phyloP scores from a whole-genome alignment of 2,888 invertebrate species.

The Cosmorhoe ocellata region DNA sequence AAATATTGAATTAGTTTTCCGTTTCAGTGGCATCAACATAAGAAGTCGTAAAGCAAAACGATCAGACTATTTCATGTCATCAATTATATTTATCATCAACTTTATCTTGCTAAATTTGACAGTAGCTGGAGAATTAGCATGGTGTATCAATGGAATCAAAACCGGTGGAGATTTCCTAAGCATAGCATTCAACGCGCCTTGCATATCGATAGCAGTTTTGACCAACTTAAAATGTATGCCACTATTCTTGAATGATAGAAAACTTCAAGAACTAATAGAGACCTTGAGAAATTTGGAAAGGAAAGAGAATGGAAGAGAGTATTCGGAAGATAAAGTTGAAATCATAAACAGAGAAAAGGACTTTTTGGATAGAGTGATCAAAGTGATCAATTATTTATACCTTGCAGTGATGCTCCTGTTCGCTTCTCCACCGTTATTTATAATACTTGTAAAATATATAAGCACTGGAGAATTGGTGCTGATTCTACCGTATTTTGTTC shows the following conservation, averaged over 20 bases:
- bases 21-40: slow-evolving; percentile 44
- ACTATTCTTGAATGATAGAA: slow-evolving; percentile 37
- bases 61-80: slow-evolving; percentile 24
- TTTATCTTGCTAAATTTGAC: slow-evolving; percentile 47
- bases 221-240: slow-evolving; percentile 38
- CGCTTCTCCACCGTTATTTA: slow-evolving; percentile 42
- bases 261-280: slow-evolving; percentile 39
- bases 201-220: slow-evolving; percentile 42
- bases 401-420: slow-evolving; percentile 41
- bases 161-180: slow-evolving; percentile 44
- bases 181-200: slow-evolving; percentile 50
- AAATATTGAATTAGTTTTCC: slow-evolving; percentile 40
- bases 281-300: slow-evolving; percentile 43
- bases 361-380: slow-evolving; percentile 49
- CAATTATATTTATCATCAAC: slow-evolving; percentile 44
- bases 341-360: slow-evolving; percentile 42
- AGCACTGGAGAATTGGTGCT: slow-evolving; percentile 45
- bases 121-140: slow-evolving; percentile 42
- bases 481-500: slow-evolving; percentile 50
- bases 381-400: slow-evolving; percentile 44
- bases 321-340: slow-evolving; percentile 30
- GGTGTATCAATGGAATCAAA: slow-evolving; percentile 43
- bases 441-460: slow-evolving; percentile 48
- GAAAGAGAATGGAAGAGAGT: slow-evolving; percentile 22
- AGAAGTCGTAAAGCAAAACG: slow-evolving; percentile 33